Evolutionary conservation across 2,888 invertebrate genomes (phyloP).

Genomic region (Empis livida): DNA sequence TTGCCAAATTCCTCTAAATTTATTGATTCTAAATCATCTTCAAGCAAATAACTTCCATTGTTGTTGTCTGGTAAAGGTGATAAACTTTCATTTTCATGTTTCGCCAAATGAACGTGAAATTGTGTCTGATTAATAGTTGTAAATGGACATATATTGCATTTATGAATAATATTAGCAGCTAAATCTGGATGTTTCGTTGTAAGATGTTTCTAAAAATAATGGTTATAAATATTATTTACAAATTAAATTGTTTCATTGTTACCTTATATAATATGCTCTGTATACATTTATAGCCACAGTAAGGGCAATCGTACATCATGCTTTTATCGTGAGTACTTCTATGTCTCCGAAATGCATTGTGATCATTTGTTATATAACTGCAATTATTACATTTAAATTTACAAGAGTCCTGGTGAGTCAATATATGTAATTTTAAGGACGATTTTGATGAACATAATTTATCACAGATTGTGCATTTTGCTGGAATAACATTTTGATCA

Average conservation of each 20-base stretch:
- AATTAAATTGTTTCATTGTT: neutral
- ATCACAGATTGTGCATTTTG: constrained; percentile 39
- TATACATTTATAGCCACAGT: constrained; percentile 67
- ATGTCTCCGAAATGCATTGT: constrained; percentile 69
- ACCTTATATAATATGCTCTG: constrained; percentile 64
- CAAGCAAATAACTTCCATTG: neutral
- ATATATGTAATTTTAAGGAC: constrained; percentile 41
- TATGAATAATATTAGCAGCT: constrained; percentile 43
- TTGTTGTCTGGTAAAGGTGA: constrained; percentile 1
- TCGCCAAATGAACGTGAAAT: constrained; percentile 27
- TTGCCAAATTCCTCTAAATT: no score
- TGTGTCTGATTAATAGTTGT: constrained; percentile 30
- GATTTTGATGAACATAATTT: constrained; percentile 34
- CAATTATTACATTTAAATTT: constrained; percentile 63
- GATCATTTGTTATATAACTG: constrained; percentile 59
- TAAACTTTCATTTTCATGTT: constrained; percentile 20
- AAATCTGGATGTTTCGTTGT: constrained; percentile 64
- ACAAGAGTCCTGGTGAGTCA: constrained; percentile 22
- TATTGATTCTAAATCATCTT: neutral
- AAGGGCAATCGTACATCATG: constrained; percentile 62
- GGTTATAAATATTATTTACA: neutral
- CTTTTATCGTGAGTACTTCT: constrained; percentile 59
- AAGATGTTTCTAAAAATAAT: constrained; percentile 45
- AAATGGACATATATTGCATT: constrained; percentile 28
- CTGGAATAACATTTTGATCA: constrained; percentile 36